These are phyloP conservation scores for Himantopus leucocephalus DNA, from an alignment of 2,113 vertebrate genomes.

Conservation along the genomic window DNA sequence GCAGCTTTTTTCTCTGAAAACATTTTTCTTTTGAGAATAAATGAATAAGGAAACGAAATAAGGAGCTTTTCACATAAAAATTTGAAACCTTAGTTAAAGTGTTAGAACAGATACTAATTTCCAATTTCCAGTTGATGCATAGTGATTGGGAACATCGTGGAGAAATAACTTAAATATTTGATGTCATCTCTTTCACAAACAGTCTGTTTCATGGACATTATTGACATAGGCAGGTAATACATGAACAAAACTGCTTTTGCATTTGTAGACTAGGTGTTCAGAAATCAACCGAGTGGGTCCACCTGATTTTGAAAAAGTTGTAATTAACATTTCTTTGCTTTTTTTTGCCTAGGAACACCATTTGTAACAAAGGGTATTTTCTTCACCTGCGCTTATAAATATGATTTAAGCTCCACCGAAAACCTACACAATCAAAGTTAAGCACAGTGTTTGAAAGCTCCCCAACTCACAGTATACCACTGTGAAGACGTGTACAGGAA, in stretches of 20 bases:
- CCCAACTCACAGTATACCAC: background rate
- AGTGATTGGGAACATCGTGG: background rate
- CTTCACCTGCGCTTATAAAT: background rate
- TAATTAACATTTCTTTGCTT: background rate
- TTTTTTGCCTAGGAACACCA: background rate
- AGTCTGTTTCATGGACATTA: background rate
- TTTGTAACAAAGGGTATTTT: background rate
- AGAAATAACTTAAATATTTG: background rate
- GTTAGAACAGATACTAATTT: background rate
- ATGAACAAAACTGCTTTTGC: background rate
- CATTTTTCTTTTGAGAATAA: background rate
- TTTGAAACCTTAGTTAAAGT: background rate
- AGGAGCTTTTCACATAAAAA: background rate
- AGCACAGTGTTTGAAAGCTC: background rate
- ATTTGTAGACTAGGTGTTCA: background rate
- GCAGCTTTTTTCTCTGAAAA: background rate
- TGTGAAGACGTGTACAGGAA: background rate
- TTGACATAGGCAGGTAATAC: background rate
- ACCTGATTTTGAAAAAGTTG: background rate
- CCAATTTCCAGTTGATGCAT: background rate
- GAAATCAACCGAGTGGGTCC: background rate
- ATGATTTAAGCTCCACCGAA: background rate
- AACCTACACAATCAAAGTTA: background rate
- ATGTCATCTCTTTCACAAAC: background rate
- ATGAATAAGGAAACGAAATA: background rate